phyloP scores from a whole-genome alignment of 2,888 invertebrate species.

The Carpatolechia fugitivella region DNA sequence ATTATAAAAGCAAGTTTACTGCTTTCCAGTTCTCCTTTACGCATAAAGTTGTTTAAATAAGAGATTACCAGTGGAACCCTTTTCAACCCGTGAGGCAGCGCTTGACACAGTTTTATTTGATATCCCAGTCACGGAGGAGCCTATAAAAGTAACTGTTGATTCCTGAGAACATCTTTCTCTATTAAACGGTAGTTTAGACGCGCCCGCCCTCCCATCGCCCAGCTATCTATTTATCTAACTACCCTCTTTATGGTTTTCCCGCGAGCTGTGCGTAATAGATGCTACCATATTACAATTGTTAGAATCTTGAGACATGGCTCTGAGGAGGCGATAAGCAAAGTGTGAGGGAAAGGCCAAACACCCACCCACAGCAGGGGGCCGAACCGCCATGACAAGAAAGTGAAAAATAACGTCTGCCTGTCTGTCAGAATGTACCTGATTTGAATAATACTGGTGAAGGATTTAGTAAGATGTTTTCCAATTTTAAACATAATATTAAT shows the following conservation, averaged over 20 bases:
- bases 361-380: background rate
- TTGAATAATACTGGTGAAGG: slow-evolving; percentile 10
- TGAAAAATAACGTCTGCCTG: background rate
- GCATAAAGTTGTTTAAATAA: background rate
- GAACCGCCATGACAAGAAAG: background rate
- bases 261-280: slow-evolving; percentile 44
- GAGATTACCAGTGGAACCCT: background rate
- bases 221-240: slow-evolving; percentile 64
- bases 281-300: slow-evolving; percentile 28
- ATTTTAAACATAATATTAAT: background rate
- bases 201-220: slow-evolving; percentile 43
- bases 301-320: slow-evolving; percentile 10
- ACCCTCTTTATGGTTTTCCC: slow-evolving; percentile 56
- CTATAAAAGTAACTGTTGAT: slow-evolving; percentile 61
- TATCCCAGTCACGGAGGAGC: slow-evolving; percentile 45
- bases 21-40: no score
- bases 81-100: background rate
- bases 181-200: slow-evolving; percentile 60
- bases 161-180: slow-evolving; percentile 56
- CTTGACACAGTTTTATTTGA: slow-evolving; percentile 26
- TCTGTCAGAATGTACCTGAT: slow-evolving; percentile 7
- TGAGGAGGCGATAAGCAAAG: background rate
- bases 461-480: background rate
- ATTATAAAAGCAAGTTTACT: no score
- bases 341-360: background rate